Evolutionary conservation across 2,113 vertebrate genomes (phyloP).

Genomic region (Lamprologus speciosus): DNA sequence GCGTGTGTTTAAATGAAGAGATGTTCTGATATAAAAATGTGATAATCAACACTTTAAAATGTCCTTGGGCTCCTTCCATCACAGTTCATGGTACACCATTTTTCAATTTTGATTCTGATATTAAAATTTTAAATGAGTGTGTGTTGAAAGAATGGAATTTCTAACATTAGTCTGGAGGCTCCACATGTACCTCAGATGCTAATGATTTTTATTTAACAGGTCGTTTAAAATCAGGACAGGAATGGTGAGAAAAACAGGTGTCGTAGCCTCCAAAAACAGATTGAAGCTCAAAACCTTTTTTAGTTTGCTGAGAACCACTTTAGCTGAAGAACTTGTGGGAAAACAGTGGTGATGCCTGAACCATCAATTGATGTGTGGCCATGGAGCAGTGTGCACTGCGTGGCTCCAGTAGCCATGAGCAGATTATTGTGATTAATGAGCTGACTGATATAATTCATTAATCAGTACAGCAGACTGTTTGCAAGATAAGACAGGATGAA

Average conservation of each 20-base stretch:
- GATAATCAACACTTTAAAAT: slow-evolving; percentile 15
- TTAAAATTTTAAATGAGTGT: not conserved
- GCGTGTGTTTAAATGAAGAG: not conserved
- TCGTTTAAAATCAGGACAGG: not conserved
- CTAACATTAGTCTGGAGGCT: not conserved
- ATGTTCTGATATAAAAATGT: not conserved
- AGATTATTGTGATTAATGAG: not conserved
- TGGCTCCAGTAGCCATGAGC: not conserved
- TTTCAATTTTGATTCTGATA: not conserved
- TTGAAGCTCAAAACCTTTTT: not conserved
- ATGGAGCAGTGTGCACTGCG: not conserved
- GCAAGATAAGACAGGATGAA: not conserved
- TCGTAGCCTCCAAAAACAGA: not conserved
- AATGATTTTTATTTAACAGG: not conserved
- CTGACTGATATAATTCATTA: not conserved
- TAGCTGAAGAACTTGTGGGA: not conserved
- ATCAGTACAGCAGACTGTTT: not conserved
- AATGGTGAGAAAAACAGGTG: not conserved
- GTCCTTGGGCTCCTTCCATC: not conserved
- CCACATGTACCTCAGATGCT: not conserved
- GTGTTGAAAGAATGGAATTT: not conserved
- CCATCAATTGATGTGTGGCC: not conserved
- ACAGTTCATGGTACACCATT: not conserved
- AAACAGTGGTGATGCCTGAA: not conserved
- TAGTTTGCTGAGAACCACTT: not conserved